Evolutionary conservation across 2,797 vertebrate genomes (phyloP).

Genomic region (Malurus splendens): DNA sequence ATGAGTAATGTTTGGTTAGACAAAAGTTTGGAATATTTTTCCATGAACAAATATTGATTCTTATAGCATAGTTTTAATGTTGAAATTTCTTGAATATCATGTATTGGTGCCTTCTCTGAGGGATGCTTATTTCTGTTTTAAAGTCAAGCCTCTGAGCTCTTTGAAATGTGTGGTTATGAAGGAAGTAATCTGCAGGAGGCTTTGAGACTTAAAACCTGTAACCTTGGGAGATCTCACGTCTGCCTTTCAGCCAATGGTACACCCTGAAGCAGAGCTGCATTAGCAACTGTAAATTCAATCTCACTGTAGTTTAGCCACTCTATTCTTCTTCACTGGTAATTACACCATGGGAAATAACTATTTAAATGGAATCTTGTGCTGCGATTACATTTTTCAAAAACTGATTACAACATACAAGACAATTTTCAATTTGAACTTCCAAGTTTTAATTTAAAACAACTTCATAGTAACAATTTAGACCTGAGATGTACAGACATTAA

Average conservation of each 20-base stretch:
- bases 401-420: constrained; percentile 16
- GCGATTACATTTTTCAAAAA: constrained; percentile 40
- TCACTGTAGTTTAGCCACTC: not conserved
- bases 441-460: constrained; percentile 43
- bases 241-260: not conserved
- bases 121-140: not conserved
- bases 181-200: not conserved
- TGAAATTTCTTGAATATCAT: not conserved
- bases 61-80: not conserved
- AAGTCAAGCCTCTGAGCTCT: not conserved
- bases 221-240: not conserved
- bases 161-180: not conserved
- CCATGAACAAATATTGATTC: not conserved
- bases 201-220: constrained; percentile 8
- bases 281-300: constrained; percentile 43
- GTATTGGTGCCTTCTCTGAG: not conserved
- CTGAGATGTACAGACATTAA: not conserved
- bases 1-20: not conserved
- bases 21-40: not conserved
- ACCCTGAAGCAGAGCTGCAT: constrained; percentile 1
- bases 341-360: constrained; percentile 22
- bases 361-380: constrained; percentile 22
- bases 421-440: constrained; percentile 23
- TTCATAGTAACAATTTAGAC: constrained; percentile 14
- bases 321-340: constrained; percentile 35